A percentile compares a stretch with the other conserved stretches of the same genome.
Evolutionary conservation across 2,113 vertebrate genomes (phyloP).

Genomic region (Xiphorhynchus elegans): DNA sequence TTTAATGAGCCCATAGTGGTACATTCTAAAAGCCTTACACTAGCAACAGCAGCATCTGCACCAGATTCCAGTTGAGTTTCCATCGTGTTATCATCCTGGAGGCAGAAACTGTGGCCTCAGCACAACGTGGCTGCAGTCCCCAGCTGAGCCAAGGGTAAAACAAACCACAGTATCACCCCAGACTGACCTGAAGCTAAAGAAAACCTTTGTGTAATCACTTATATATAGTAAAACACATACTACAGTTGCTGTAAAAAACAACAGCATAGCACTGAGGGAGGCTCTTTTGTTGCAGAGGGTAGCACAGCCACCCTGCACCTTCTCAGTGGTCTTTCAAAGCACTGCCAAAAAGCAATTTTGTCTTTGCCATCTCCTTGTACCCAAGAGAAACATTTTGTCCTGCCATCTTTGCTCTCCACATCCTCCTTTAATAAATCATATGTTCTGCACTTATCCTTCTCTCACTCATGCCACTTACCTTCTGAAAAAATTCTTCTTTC

Average conservation of each 20-base stretch:
- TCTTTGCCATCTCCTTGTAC: background rate
- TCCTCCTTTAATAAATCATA: background rate
- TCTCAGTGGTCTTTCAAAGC: background rate
- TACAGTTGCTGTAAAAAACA: background rate
- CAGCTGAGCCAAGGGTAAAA: background rate
- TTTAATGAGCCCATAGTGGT: background rate
- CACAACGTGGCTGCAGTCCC: background rate
- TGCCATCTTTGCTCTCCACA: background rate
- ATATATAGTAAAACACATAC: background rate
- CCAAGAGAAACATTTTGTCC: background rate
- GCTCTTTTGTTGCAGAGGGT: background rate
- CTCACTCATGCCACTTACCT: background rate
- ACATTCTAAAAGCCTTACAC: background rate
- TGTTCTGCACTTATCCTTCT: background rate
- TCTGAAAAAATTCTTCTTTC: background rate
- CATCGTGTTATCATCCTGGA: accelerated
- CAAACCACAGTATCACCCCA: background rate
- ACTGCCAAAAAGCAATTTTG: background rate
- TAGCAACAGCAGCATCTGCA: background rate
- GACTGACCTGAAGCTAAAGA: background rate
- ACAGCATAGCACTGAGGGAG: background rate
- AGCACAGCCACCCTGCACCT: background rate
- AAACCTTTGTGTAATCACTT: background rate
- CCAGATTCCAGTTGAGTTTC: background rate
- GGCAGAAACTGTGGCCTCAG: background rate